phyloP scores from a whole-genome alignment of 2,888 invertebrate species.

The Campoletis raptor region DNA sequence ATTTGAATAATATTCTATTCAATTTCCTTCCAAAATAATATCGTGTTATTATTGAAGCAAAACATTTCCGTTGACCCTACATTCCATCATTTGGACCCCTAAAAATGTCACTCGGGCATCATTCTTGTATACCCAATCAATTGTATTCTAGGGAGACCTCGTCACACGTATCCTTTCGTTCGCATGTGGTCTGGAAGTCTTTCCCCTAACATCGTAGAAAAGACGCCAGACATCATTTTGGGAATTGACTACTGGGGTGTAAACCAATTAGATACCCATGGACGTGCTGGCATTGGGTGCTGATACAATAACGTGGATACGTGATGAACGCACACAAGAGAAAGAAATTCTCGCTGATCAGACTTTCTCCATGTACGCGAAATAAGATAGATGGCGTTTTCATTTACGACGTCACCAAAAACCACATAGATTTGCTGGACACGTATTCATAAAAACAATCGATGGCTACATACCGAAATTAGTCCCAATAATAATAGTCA shows the following conservation, averaged over 20 bases:
- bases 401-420: not conserved
- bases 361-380: not conserved
- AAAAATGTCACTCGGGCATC: conserved; percentile 2
- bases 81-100: conserved; percentile 3
- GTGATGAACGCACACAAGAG: conserved; percentile 70
- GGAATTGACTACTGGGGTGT: conserved; percentile 67
- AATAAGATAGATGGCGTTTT: not conserved
- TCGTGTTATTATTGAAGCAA: not conserved
- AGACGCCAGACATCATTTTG: conserved; percentile 37
- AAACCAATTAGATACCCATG: conserved; percentile 79
- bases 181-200: not conserved
- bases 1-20: not conserved
- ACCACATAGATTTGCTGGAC: not conserved
- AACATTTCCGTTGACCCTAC: not conserved
- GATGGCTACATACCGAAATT: not conserved
- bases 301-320: conserved; percentile 79
- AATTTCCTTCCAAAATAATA: not conserved
- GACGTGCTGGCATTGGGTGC: conserved; percentile 70
- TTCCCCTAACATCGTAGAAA: conserved; percentile 29
- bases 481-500: not conserved
- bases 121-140: conserved; percentile 22
- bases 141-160: conserved; percentile 21
- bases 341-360: not conserved
- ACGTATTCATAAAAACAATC: not conserved
- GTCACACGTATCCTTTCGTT: conserved; percentile 28